Conservation (phyloP, 30 jellyfish, hydroid and myxozoan genomes). For the Aurelia coerulea region DNA sequence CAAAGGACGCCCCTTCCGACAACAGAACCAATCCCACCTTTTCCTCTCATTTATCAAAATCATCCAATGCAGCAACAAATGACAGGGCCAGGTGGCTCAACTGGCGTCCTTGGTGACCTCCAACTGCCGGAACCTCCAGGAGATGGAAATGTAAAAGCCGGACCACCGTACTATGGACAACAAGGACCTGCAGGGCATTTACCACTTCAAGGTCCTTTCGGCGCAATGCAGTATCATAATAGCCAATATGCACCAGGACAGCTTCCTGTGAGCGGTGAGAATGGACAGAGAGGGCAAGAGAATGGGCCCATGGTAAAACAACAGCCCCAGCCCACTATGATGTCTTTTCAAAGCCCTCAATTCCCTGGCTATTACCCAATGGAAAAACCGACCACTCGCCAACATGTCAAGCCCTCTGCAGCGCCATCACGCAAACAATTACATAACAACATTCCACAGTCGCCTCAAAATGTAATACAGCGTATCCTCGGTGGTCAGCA, state of each 20-base stretch:
- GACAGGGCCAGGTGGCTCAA: constrained; percentile 58
- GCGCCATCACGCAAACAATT: constrained; percentile 13
- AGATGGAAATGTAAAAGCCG: constrained; percentile 37
- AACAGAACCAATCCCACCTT: constrained; percentile 2
- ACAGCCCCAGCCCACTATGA: constrained; percentile 9
- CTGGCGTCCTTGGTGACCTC: constrained; percentile 75
- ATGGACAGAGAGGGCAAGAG: not conserved
- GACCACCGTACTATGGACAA: constrained; percentile 78
- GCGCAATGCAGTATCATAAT: constrained; percentile 16
- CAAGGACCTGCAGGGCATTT: constrained; percentile 41
- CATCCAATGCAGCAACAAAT: constrained; percentile 28
- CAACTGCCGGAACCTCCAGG: constrained; percentile 83
- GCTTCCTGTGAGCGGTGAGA: not conserved
- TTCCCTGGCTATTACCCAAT: constrained; percentile 26
- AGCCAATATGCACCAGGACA: not conserved
- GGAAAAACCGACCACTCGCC: constrained; percentile 12
- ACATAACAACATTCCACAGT: constrained; percentile 8
- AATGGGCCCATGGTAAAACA: not conserved
- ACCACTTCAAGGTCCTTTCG: constrained; percentile 44
- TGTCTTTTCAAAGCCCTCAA: constrained; percentile 4
- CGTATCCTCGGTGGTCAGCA: constrained; percentile 36
- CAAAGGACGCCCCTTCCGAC: constrained; percentile 2
- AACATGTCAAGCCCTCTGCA: not conserved
- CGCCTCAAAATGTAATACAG: constrained; percentile 34
- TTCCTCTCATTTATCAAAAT: not conserved